Percentiles rank a stretch among this genome's conserved stretches.
These are phyloP conservation scores for Sceliomorpha sp. DNA, from an alignment of 2,888 invertebrate species.

Conservation along the genomic window DNA sequence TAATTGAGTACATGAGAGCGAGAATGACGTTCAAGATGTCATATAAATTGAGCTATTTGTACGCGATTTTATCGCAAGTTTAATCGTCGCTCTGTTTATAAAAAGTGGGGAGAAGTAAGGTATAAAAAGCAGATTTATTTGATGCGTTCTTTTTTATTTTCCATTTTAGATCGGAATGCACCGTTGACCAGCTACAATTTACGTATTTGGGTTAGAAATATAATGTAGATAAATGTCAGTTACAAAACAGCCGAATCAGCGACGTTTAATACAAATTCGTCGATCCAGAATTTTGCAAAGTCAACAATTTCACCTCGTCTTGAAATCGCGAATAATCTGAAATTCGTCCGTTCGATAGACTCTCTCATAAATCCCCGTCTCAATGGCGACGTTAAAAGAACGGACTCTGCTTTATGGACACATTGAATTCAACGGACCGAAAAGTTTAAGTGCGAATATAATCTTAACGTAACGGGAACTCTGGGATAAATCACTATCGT, in stretches of 20 bases:
- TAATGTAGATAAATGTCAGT: slow-evolving; percentile 26
- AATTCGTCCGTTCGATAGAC: slow-evolving; percentile 43
- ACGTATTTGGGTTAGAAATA: not conserved
- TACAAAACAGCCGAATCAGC: slow-evolving; percentile 34
- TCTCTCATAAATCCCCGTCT: slow-evolving; percentile 49
- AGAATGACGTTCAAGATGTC: slow-evolving; percentile 27
- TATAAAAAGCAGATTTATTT: no score
- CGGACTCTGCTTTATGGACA: slow-evolving; percentile 51
- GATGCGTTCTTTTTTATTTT: no score
- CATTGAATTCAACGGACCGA: slow-evolving; percentile 56
- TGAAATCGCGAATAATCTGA: slow-evolving; percentile 44
- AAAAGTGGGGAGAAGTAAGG: no score
- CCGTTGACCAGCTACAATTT: no score
- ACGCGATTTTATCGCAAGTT: no score
- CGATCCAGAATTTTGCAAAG: slow-evolving; percentile 38
- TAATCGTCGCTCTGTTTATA: no score
- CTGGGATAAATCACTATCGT: slow-evolving; percentile 45
- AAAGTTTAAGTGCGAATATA: slow-evolving; percentile 55
- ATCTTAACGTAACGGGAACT: slow-evolving; percentile 41
- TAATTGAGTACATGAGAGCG: slow-evolving; percentile 27
- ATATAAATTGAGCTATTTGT: slow-evolving; percentile 14
- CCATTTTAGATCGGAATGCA: no score
- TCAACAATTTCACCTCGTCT: slow-evolving; percentile 35
- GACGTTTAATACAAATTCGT: slow-evolving; percentile 24
- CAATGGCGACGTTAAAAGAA: slow-evolving; percentile 53